Base-by-base conservation (phyloP, 2,888 invertebrate species). In the Meganola albula region DNA sequence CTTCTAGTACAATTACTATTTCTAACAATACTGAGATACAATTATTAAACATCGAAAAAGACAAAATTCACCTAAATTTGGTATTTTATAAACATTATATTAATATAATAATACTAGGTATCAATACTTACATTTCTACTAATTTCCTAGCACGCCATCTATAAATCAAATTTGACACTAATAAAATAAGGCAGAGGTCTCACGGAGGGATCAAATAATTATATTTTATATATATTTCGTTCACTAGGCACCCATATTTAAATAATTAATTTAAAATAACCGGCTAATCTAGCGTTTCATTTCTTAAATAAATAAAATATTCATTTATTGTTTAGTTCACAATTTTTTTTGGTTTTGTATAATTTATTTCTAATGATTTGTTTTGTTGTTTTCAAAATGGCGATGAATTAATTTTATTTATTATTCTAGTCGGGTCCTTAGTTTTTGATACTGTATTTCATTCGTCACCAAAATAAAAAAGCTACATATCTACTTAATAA, bases 111-210 rank as follows among this genome's bases (percentile, higher is more conserved):
- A 48, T 62, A 58, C 53, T 63, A 60, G 59, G 58, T 56, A 58
- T 54, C 55, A 41, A 56, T 55, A 51, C 47, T 50, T 44, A 46
- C 39, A 29, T 43, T n/a, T n/a, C n/a, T n/a, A n/a, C n/a, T 51
- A 20, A 20, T 7, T 20, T 20, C 54, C 72, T 77, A 74, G 65
- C 67, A 49, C 63, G 54, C 60, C 62, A 53, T 45, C 61, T 66
- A 67, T 51, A 40, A 74, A 77, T 74, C 50, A 38, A 68, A 61
- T 58, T 63, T 43, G 68, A 60, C 38, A 57, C 80, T 82, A 80
- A 74, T 71, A 80, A 83, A 83, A 84, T 85, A 85, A 85, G 84
- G 83, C 84, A 76, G 48, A 68, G 78, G 68, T 71, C 41, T 70
- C 53, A 62, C 78, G 83, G 83, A 83, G 83, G 84, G 84, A 82